phyloP scores from a whole-genome alignment of 1,140 invertebrate species.

The Eueides isabella region DNA sequence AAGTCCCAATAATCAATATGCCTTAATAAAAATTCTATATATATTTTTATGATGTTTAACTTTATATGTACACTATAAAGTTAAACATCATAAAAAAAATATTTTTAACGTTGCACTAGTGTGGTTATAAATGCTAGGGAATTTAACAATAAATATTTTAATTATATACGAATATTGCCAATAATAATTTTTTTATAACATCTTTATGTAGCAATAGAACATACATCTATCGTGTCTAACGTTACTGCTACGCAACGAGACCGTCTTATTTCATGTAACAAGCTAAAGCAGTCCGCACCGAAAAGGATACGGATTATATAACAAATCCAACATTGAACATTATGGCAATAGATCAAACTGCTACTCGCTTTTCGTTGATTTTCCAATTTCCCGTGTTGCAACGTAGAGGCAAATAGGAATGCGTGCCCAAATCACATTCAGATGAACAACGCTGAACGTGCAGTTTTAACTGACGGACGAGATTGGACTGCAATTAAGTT shows the following conservation, averaged over 20 bases:
- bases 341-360: constrained; percentile 23
- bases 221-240: background rate
- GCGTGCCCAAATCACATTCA: constrained; percentile 30
- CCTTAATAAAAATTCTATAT: no score
- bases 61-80: no score
- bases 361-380: constrained; percentile 28
- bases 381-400: constrained; percentile 31
- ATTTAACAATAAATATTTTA: no score
- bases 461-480: constrained; percentile 23
- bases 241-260: background rate
- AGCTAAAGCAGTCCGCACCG: no score
- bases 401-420: constrained; percentile 25
- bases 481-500: constrained; percentile 22
- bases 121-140: no score
- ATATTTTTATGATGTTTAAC: no score
- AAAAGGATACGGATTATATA: background rate
- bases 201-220: no score
- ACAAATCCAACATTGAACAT: constrained; percentile 6
- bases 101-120: no score
- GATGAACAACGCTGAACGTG: constrained; percentile 19
- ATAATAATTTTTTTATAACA: no score
- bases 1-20: no score
- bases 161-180: no score
- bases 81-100: no score
- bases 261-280: background rate